These are phyloP conservation scores for Scortum barcoo DNA, from an alignment of 2,113 vertebrate genomes.

Conservation along the genomic window DNA sequence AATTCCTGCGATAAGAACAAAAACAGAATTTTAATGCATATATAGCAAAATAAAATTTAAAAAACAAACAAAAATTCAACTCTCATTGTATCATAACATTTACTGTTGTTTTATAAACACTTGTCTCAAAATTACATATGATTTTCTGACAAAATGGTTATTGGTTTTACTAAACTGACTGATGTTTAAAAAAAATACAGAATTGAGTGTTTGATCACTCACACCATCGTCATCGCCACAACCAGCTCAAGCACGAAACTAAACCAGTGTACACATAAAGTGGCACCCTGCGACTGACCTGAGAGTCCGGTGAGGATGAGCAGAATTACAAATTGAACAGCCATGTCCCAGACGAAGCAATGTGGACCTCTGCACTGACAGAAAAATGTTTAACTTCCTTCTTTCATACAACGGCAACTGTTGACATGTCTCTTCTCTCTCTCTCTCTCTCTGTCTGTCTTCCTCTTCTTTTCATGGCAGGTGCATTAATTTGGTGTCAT, in stretches of 20 bases:
- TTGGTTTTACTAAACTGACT: not conserved
- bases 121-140: not conserved
- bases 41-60: no score
- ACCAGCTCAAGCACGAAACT: not conserved
- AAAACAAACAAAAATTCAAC: no score
- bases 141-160: not conserved
- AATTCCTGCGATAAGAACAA: conserved; percentile 42
- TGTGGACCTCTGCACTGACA: not conserved
- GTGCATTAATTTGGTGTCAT: not conserved
- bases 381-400: conserved; percentile 30
- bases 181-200: not conserved
- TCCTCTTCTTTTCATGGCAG: not conserved
- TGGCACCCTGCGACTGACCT: conserved; percentile 49
- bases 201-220: not conserved
- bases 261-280: not conserved
- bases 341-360: conserved; percentile 12
- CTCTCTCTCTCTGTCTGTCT: not conserved
- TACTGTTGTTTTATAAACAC: not conserved
- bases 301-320: conserved; percentile 42
- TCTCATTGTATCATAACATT: not conserved
- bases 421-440: not conserved
- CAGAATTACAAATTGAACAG: conserved; percentile 16
- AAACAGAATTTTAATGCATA: not conserved
- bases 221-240: not conserved
- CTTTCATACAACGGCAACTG: not conserved